Conservation (phyloP, 2,888 invertebrate genomes). For the Bimastos eiseni region DNA sequence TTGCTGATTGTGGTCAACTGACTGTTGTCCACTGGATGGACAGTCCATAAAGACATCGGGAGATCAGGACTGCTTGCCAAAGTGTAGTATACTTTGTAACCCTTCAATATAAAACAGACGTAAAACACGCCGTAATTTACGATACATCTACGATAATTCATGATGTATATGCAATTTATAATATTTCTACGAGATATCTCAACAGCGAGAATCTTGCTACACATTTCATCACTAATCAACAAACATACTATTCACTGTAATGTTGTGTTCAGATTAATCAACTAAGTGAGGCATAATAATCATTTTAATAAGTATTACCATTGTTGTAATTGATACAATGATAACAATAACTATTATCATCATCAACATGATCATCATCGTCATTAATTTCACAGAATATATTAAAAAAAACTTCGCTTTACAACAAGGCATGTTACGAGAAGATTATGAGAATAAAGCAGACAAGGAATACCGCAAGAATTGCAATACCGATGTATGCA, state of each 20-base stretch:
- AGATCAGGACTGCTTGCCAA: conserved; percentile 75
- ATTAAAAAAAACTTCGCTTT: too few relatives aligned
- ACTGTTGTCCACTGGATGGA: conserved; percentile 89
- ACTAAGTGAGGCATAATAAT: too few relatives aligned
- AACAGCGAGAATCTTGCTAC: not conserved
- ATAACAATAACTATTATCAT: too few relatives aligned
- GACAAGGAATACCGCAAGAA: not conserved
- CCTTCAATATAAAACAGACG: conserved; percentile 68
- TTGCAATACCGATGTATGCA: too few relatives aligned
- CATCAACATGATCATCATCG: too few relatives aligned
- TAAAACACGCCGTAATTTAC: not conserved
- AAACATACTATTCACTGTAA: not conserved
- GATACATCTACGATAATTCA: too few relatives aligned
- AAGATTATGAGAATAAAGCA: not conserved
- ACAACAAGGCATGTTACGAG: too few relatives aligned
- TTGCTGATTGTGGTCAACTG: conserved; percentile 77
- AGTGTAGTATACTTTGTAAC: conserved; percentile 95
- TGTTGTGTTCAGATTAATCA: not conserved
- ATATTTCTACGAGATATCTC: not conserved
- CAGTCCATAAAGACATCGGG: conserved; percentile 86
- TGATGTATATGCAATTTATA: not conserved
- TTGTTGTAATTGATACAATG: not conserved
- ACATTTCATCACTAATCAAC: not conserved
- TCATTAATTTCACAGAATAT: not conserved
- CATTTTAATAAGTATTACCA: too few relatives aligned